Conservation (phyloP, 2,113 vertebrate species). For the Sapayoa aenigma region DNA sequence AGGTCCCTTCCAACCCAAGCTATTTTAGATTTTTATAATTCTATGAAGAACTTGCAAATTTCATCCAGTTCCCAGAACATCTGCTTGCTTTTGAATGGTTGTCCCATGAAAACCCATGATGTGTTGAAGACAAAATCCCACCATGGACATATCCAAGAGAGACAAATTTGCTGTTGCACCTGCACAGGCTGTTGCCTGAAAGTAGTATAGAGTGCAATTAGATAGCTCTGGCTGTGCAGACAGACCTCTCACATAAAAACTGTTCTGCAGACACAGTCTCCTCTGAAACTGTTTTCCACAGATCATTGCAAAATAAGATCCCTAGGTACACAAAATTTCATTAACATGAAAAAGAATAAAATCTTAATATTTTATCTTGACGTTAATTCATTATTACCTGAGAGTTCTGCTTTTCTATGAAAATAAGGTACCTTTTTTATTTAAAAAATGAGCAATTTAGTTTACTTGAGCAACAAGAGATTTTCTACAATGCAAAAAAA, state of each 20-base stretch:
- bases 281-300: not conserved
- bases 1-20: not conserved
- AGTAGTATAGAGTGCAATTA: not conserved
- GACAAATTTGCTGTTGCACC: not conserved
- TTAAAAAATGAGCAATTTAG: not conserved
- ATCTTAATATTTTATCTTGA: not conserved
- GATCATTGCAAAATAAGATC: not conserved
- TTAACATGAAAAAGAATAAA: not conserved
- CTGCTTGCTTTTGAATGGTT: not conserved
- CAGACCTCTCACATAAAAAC: not conserved
- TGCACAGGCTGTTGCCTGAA: not conserved
- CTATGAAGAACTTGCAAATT: not conserved
- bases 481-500: not conserved
- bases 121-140: not conserved
- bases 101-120: not conserved
- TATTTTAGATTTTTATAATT: not conserved
- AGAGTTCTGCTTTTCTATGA: not conserved
- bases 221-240: not conserved
- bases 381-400: not conserved
- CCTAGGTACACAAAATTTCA: not conserved
- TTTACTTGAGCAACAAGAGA: not conserved
- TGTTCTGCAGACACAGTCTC: not conserved
- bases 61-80: not conserved
- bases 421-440: accelerated
- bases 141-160: not conserved